Evolutionary conservation across 2,797 vertebrate genomes (phyloP).

Genomic region (Neosilurus hyrtlii): DNA sequence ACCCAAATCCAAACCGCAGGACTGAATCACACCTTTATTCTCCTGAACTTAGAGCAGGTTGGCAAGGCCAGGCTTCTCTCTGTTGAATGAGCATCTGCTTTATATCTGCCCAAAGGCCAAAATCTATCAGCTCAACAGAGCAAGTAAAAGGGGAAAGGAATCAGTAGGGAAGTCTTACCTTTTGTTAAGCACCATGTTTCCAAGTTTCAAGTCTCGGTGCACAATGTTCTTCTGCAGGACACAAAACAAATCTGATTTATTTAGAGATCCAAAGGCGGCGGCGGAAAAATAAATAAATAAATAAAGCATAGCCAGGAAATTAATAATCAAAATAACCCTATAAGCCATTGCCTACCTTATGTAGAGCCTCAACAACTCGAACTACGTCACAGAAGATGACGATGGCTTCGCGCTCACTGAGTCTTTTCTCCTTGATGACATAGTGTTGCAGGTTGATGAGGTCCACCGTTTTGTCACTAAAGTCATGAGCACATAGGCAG

Average conservation of each 20-base stretch:
- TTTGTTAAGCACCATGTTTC: conserved; percentile 99
- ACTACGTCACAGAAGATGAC: conserved; percentile 99
- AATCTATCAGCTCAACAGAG: conserved; percentile 24
- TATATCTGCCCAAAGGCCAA: conserved; percentile 2
- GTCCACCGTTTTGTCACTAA: conserved; percentile 96
- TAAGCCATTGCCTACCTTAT: conserved; percentile 79
- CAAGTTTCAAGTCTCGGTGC: conserved; percentile 98
- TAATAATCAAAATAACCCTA: too few species aligned
- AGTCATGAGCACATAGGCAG: conserved; percentile 96
- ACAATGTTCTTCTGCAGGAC: conserved; percentile 94
- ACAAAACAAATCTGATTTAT: not conserved
- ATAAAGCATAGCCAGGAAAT: not conserved
- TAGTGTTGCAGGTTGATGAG: conserved; percentile 99
- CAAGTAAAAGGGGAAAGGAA: not conserved
- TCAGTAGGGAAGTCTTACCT: conserved; percentile 76
- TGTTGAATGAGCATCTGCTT: conserved; percentile 16
- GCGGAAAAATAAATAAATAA: too few species aligned
- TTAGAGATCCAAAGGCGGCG: not conserved
- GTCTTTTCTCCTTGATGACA: conserved; percentile 97
- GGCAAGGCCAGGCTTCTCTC: conserved; percentile 35
- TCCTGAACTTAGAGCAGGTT: conserved; percentile 30
- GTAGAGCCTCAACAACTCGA: conserved; percentile 95
- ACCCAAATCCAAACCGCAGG: conserved; percentile 46
- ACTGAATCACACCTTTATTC: conserved; percentile 61
- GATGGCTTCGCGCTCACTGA: conserved; percentile 93